These are phyloP conservation scores for Podarcis lilfordi DNA, from an alignment of 2,797 vertebrate genomes.

Conservation along the genomic window DNA sequence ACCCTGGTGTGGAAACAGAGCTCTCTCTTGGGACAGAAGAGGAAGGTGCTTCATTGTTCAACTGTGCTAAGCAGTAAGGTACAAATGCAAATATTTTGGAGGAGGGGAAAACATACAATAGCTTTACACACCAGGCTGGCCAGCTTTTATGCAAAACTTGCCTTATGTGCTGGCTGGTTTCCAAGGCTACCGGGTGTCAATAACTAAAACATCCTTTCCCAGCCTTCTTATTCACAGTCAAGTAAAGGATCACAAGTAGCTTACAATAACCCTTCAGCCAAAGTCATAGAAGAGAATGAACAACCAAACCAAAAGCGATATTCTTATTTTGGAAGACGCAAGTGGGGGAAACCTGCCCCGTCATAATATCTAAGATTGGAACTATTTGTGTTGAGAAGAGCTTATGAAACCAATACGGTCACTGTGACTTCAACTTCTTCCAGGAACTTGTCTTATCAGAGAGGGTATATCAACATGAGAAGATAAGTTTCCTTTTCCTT, in stretches of 20 bases:
- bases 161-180: conserved; percentile 44
- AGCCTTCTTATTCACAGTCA: conserved; percentile 34
- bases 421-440: not conserved
- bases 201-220: conserved; percentile 40
- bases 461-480: not conserved
- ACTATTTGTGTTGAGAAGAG: not conserved
- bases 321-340: conserved; percentile 57
- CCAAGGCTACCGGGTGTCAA: conserved; percentile 23
- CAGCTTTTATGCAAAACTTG: conserved; percentile 62
- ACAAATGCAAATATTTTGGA: not conserved
- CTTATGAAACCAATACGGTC: conserved; percentile 9
- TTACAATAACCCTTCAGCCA: conserved; percentile 41
- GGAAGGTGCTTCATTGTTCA: not conserved
- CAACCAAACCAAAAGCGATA: conserved; percentile 30
- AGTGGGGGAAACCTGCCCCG: conserved; percentile 50
- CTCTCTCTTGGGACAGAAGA: not conserved
- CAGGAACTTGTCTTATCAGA: not conserved
- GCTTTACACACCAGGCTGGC: conserved; percentile 48
- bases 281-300: conserved; percentile 63
- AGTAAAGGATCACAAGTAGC: conserved; percentile 49
- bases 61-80: not conserved
- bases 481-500: accelerated
- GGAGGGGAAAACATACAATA: not conserved
- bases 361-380: conserved; percentile 31
- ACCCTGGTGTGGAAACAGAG: not conserved